Evolutionary conservation across 53 echinoderm and acorn worm species (phyloP).

Genomic region (Arbacia lixula): DNA sequence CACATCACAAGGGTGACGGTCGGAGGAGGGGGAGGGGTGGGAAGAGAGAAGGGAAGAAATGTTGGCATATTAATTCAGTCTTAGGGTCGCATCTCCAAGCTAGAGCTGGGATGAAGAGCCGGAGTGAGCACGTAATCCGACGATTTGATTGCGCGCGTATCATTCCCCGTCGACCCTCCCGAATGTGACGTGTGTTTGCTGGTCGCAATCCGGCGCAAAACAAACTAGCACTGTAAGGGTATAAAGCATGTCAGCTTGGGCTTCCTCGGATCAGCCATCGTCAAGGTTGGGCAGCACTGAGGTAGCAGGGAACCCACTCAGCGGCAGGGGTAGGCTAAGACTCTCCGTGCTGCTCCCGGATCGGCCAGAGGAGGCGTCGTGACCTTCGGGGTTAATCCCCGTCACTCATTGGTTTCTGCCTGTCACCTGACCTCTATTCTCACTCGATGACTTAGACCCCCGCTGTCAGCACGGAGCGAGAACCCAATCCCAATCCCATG

Average conservation of each 20-base stretch:
- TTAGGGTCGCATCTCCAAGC: constrained; percentile 28
- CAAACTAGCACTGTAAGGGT: constrained; percentile 58
- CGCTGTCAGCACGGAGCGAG: constrained; percentile 56
- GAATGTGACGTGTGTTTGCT: constrained; percentile 49
- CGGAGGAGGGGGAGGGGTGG: background rate
- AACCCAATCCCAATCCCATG: constrained; percentile 48
- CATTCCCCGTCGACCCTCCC: constrained; percentile 12
- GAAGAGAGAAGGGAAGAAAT: background rate
- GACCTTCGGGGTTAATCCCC: constrained; percentile 52
- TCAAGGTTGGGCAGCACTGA: constrained; percentile 47
- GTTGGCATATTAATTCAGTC: constrained; percentile 48
- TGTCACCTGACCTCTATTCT: constrained; percentile 51
- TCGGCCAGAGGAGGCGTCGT: constrained; percentile 1
- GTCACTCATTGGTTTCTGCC: constrained; percentile 53
- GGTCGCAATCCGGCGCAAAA: constrained; percentile 52
- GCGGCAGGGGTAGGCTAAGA: too few species aligned
- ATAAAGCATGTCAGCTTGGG: constrained; percentile 47
- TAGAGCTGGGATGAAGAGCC: constrained; percentile 27
- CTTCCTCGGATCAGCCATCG: constrained; percentile 34
- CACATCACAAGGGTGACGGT: too few species aligned
- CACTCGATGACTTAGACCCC: constrained; percentile 39
- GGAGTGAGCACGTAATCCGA: constrained; percentile 33
- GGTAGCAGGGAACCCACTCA: constrained; percentile 1
- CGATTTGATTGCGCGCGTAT: constrained; percentile 53
- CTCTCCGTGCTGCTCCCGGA: background rate